Percentiles rank a stretch among this genome's conserved stretches.
Evolutionary conservation across 2,797 vertebrate species (phyloP).

Genomic region (Molossus molossus): DNA sequence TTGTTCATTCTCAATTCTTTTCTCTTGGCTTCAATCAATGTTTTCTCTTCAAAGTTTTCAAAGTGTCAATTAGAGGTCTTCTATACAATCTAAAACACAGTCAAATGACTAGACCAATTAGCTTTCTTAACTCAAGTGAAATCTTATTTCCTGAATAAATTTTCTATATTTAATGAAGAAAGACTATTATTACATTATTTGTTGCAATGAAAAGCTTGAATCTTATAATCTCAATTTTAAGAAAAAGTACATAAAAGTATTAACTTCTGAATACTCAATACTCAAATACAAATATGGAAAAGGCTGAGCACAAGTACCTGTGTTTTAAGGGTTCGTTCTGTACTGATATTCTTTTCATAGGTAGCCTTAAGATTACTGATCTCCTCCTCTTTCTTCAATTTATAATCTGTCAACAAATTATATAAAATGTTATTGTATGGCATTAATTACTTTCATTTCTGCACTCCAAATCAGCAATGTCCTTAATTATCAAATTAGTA

Average conservation of each 20-base stretch:
- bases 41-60: slow-evolving; percentile 23
- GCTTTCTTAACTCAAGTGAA: slow-evolving; percentile 43
- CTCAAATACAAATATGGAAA: slow-evolving; percentile 65
- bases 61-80: background rate
- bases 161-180: background rate
- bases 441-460: slow-evolving; percentile 75
- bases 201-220: slow-evolving; percentile 59
- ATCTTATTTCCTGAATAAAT: background rate
- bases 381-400: slow-evolving; percentile 94
- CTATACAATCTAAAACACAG: slow-evolving; percentile 27
- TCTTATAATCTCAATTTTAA: slow-evolving; percentile 26
- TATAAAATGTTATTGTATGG: slow-evolving; percentile 62
- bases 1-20: slow-evolving; percentile 18
- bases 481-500: slow-evolving; percentile 51
- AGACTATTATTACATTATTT: slow-evolving; percentile 56
- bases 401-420: slow-evolving; percentile 91
- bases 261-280: slow-evolving; percentile 50
- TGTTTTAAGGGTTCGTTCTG: slow-evolving; percentile 97
- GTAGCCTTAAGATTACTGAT: slow-evolving; percentile 92
- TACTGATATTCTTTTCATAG: slow-evolving; percentile 96
- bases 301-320: slow-evolving; percentile 91
- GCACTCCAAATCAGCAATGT: slow-evolving; percentile 67
- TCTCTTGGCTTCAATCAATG: background rate
- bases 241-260: slow-evolving; percentile 1
- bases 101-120: background rate